Conservation (phyloP, 2,113 vertebrate species). For the Entelurus aequoreus region DNA sequence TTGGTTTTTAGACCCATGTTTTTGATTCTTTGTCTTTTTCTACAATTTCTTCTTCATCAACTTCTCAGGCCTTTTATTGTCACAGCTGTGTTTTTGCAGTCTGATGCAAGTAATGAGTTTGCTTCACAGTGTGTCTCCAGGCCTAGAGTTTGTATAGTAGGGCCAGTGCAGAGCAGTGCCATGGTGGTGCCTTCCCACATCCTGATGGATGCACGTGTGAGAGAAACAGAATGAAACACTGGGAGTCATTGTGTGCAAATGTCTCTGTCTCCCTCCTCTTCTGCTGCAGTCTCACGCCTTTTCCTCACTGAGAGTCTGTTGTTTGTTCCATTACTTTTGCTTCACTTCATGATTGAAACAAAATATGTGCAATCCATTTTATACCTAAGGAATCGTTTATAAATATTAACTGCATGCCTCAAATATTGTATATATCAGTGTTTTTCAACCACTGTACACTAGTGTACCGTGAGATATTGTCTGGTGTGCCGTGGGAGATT, state of each 20-base stretch:
- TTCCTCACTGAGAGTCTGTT: conserved; percentile 35
- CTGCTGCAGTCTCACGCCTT: conserved; percentile 19
- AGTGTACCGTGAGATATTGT: too few relatives aligned
- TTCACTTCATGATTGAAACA: conserved; percentile 19
- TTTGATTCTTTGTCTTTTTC: not conserved
- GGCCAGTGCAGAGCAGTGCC: conserved; percentile 55
- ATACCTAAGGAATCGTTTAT: too few relatives aligned
- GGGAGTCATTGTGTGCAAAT: conserved; percentile 44
- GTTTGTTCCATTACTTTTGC: conserved; percentile 11
- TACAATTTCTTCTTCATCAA: conserved; percentile 6
- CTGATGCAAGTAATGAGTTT: conserved; percentile 32
- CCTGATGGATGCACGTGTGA: conserved; percentile 29
- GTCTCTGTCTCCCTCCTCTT: conserved; percentile 16
- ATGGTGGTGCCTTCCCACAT: conserved; percentile 50
- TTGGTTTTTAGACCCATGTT: not conserved
- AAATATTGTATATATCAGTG: too few relatives aligned
- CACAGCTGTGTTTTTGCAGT: conserved; percentile 63
- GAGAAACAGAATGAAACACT: conserved; percentile 30
- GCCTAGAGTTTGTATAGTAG: conserved; percentile 12
- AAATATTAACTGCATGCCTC: too few relatives aligned
- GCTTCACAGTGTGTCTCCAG: conserved; percentile 33
- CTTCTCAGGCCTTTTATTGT: conserved; percentile 50
- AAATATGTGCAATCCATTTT: not conserved
- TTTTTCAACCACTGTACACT: too few relatives aligned
- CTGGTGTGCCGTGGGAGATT: too few relatives aligned